These are phyloP conservation scores for Poicephalus meyeri DNA, from an alignment of 2,113 vertebrate genomes.

Conservation along the genomic window DNA sequence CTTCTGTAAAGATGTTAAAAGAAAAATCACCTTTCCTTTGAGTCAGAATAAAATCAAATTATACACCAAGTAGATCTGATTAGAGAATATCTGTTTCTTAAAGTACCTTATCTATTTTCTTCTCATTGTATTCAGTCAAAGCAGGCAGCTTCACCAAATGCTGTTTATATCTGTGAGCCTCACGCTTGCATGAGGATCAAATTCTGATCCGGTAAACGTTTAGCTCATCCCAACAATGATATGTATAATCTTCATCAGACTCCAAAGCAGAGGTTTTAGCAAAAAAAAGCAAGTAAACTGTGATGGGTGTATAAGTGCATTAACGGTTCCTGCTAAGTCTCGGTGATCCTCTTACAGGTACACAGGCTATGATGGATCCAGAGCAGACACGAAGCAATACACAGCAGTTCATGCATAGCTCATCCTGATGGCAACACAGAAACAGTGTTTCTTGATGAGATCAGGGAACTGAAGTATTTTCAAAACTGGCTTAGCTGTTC, in stretches of 20 bases:
- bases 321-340: slow-evolving; percentile 21
- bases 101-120: slow-evolving; percentile 39
- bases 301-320: not conserved
- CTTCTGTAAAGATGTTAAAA: slow-evolving; percentile 9
- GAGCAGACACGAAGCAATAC: not conserved
- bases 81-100: slow-evolving; percentile 44
- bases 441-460: not conserved
- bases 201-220: not conserved
- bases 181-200: not conserved
- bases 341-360: slow-evolving; percentile 48
- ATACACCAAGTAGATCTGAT: slow-evolving; percentile 42
- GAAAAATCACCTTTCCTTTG: slow-evolving; percentile 21
- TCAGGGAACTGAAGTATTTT: not conserved
- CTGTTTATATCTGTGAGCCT: not conserved
- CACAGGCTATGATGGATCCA: not conserved
- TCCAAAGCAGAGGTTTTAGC: slow-evolving; percentile 13
- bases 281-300: slow-evolving; percentile 11
- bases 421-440: not conserved
- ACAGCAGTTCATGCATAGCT: not conserved
- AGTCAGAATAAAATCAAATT: slow-evolving; percentile 60
- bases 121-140: not conserved
- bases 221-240: not conserved
- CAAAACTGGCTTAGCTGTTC: not conserved
- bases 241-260: slow-evolving; percentile 1
- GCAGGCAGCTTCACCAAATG: not conserved